A percentile compares a stretch with the other conserved stretches of the same genome.
These are phyloP conservation scores for Tyria jacobaeae DNA, from an alignment of 2,888 invertebrate genomes.

Conservation along the genomic window DNA sequence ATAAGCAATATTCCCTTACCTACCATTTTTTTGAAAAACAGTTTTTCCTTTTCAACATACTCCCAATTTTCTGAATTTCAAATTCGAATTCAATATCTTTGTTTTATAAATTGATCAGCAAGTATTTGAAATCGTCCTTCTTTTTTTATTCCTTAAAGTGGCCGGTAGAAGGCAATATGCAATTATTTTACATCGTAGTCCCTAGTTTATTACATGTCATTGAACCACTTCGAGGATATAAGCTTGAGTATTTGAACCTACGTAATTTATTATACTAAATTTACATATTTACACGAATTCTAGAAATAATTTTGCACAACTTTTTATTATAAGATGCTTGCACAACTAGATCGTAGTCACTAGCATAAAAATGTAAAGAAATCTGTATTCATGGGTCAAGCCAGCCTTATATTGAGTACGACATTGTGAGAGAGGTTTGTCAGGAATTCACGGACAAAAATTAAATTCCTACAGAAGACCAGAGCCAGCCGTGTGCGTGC, in stretches of 20 bases:
- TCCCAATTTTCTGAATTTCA: no score
- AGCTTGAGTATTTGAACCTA: no score
- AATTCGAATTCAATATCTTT: no score
- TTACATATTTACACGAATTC: no score
- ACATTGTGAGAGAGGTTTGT: slow-evolving; percentile 55
- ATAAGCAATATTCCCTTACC: not conserved
- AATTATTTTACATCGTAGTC: no score
- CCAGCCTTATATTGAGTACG: slow-evolving; percentile 64
- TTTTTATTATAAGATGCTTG: not conserved
- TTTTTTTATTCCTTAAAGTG: no score
- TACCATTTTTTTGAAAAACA: not conserved
- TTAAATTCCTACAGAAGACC: slow-evolving; percentile 70
- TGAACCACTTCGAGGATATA: no score
- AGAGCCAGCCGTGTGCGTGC: slow-evolving; percentile 49
- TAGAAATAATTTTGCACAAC: not conserved
- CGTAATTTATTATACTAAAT: not conserved
- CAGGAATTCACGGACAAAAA: slow-evolving; percentile 68
- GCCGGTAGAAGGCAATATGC: no score
- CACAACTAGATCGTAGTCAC: not conserved
- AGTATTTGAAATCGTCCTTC: no score
- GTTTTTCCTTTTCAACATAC: not conserved
- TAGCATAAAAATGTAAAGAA: slow-evolving; percentile 40
- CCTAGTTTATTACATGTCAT: no score
- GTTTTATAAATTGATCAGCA: no score
- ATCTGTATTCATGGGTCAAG: slow-evolving; percentile 71